phyloP scores from a whole-genome alignment of 2,113 vertebrate species.

The Charina bottae region DNA sequence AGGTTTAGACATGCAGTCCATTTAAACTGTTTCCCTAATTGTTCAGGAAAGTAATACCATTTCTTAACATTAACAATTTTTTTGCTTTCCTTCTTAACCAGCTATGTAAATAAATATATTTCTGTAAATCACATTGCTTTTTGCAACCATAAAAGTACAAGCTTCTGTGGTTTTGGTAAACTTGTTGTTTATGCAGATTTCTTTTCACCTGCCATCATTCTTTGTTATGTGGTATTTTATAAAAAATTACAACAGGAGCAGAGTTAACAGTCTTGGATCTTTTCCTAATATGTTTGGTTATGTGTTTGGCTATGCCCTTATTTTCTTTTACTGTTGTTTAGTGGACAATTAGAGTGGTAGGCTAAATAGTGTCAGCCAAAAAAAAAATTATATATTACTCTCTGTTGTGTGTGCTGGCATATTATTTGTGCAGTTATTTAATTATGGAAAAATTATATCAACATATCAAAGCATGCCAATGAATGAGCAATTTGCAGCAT shows the following conservation, averaged over 20 bases:
- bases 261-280: constrained; percentile 5
- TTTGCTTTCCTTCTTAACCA: not conserved
- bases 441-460: constrained; percentile 59
- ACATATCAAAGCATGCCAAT: constrained; percentile 47
- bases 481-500: constrained; percentile 52
- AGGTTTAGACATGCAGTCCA: not conserved
- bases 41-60: not conserved
- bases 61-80: not conserved
- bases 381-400: constrained; percentile 36
- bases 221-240: not conserved
- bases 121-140: not conserved
- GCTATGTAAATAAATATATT: not conserved
- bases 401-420: constrained; percentile 28
- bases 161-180: not conserved
- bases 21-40: not conserved
- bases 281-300: constrained; percentile 8
- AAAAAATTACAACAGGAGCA: not conserved
- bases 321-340: constrained; percentile 31
- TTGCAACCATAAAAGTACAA: not conserved
- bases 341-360: constrained; percentile 7
- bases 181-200: not conserved
- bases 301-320: constrained; percentile 28
- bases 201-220: not conserved
- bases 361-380: constrained; percentile 20
- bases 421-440: constrained; percentile 58